These are phyloP conservation scores for Entelurus aequoreus DNA, from an alignment of 2,113 vertebrate genomes.

Conservation along the genomic window DNA sequence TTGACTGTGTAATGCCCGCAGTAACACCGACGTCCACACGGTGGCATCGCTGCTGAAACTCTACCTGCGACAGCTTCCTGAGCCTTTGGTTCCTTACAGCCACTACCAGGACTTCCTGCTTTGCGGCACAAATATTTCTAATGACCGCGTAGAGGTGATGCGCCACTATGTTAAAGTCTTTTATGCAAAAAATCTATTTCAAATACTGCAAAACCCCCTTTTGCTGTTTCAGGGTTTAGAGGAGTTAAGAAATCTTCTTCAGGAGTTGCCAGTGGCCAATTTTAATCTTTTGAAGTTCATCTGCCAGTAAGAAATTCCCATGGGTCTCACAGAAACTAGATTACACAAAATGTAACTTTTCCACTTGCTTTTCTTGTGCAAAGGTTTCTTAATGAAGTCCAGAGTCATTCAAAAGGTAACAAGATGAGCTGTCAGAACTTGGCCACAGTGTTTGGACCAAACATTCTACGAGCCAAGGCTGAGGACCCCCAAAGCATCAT, in stretches of 20 bases:
- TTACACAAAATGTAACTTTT: neutral
- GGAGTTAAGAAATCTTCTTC: conserved; percentile 66
- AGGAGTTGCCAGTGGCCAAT: conserved; percentile 71
- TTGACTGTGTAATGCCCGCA: conserved; percentile 24
- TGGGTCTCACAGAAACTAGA: neutral
- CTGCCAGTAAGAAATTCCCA: conserved; percentile 61
- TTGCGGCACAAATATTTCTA: conserved; percentile 58
- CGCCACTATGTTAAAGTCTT: neutral
- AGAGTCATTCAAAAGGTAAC: conserved; percentile 69
- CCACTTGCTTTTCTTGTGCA: neutral
- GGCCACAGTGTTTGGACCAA: conserved; percentile 77
- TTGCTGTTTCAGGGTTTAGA: conserved; percentile 52
- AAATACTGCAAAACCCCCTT: neutral
- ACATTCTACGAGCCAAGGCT: conserved; percentile 76
- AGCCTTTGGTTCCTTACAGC: conserved; percentile 72
- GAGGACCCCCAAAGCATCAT: conserved; percentile 75
- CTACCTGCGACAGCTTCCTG: conserved; percentile 75
- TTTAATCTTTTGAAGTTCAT: conserved; percentile 75
- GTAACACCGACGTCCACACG: conserved; percentile 74
- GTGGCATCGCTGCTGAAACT: conserved; percentile 77
- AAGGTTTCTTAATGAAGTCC: conserved; percentile 76
- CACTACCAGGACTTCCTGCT: conserved; percentile 70
- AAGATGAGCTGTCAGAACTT: conserved; percentile 76
- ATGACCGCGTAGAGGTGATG: conserved; percentile 56
- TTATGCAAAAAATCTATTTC: neutral